These are phyloP conservation scores for Synanthedon vespiformis DNA, from an alignment of 2,888 invertebrate genomes.

Conservation along the genomic window DNA sequence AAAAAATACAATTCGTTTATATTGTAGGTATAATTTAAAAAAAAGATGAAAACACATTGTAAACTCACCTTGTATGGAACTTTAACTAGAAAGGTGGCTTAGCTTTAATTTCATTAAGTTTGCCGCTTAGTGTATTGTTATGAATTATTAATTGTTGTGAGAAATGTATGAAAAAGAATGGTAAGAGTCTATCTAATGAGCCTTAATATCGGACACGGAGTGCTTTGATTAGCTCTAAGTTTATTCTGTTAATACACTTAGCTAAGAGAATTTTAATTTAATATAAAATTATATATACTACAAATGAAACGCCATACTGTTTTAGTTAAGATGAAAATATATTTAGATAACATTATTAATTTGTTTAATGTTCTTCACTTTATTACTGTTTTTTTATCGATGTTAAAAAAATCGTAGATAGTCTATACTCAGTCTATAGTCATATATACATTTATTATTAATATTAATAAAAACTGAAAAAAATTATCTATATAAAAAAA, in stretches of 20 bases:
- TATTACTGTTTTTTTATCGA: constrained; percentile 33
- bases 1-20: no score
- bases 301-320: constrained; percentile 34
- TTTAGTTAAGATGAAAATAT: constrained; percentile 9
- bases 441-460: constrained; percentile 49
- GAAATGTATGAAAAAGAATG: constrained; percentile 23
- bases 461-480: constrained; percentile 35
- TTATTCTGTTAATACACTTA: constrained; percentile 44
- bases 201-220: constrained; percentile 44
- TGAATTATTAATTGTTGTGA: constrained; percentile 63
- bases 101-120: constrained; percentile 53
- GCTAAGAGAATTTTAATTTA: constrained; percentile 37
- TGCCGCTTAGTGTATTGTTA: constrained; percentile 53
- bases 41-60: no score
- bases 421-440: constrained; percentile 43
- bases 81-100: constrained; percentile 43
- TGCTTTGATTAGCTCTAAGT: constrained; percentile 40
- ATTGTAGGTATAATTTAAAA: no score
- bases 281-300: constrained; percentile 22
- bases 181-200: constrained; percentile 39
- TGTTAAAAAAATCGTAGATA: constrained; percentile 34
- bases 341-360: neutral
- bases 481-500: constrained; percentile 47
- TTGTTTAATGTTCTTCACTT: constrained; percentile 15
- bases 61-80: constrained; percentile 12